phyloP scores from a whole-genome alignment of 2,797 vertebrate genomes.

The Chelonia mydas region DNA sequence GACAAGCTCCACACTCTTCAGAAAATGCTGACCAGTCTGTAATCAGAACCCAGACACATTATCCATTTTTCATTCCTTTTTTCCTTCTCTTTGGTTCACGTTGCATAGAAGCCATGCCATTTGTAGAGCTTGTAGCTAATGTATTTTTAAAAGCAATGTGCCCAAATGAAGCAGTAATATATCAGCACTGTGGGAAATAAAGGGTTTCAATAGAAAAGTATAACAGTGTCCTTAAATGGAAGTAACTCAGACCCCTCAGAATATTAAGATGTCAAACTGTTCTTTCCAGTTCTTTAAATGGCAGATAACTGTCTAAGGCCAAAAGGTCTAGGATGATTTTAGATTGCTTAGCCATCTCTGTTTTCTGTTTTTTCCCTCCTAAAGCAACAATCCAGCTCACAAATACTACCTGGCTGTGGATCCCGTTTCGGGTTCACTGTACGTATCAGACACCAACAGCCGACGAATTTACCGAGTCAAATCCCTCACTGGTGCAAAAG shows the following conservation, averaged over 20 bases:
- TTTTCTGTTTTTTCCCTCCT: constrained; percentile 72
- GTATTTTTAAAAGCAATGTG: background rate
- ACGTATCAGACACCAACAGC: constrained; percentile 97
- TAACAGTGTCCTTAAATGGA: constrained; percentile 27
- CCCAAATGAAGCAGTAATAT: background rate
- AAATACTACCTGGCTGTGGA: constrained; percentile 99
- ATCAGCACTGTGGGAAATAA: background rate
- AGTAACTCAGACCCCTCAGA: constrained; percentile 34
- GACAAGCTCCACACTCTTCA: background rate
- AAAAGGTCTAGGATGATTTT: constrained; percentile 56
- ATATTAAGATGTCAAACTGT: constrained; percentile 51
- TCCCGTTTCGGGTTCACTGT: constrained; percentile 94
- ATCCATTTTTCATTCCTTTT: background rate
- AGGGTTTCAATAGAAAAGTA: background rate
- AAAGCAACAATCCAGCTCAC: constrained; percentile 97
- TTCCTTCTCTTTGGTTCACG: background rate
- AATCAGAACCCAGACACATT: background rate
- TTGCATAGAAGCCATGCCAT: background rate
- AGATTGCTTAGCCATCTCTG: constrained; percentile 65
- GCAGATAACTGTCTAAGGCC: constrained; percentile 41
- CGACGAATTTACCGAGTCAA: constrained; percentile 93
- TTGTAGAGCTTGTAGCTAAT: background rate
- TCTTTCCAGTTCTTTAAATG: constrained; percentile 79
- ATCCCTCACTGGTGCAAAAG: constrained; percentile 89
- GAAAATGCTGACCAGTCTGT: background rate